A percentile compares a stretch with the other conserved stretches of the same genome.
Evolutionary conservation across 2,888 invertebrate genomes (phyloP).

Genomic region (Eupeodes latifasciatus): DNA sequence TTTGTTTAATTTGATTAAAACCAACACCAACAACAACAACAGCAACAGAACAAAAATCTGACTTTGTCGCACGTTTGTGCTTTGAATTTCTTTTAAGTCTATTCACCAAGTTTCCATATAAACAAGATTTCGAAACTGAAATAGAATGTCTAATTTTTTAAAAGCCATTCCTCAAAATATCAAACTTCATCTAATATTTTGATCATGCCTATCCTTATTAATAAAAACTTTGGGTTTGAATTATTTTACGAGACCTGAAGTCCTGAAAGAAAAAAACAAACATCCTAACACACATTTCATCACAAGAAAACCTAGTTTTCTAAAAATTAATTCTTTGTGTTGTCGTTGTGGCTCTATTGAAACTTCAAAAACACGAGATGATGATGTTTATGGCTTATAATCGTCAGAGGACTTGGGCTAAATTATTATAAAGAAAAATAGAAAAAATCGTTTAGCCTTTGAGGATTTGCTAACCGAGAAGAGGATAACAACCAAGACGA

Average conservation of each 20-base stretch:
- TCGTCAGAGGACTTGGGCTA: constrained; percentile 11
- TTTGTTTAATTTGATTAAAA: constrained; percentile 21
- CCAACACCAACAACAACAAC: neutral
- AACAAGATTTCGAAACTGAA: too few relatives aligned
- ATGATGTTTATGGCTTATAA: constrained; percentile 8
- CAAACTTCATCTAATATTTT: too few relatives aligned
- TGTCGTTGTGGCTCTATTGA: neutral
- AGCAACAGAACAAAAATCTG: neutral
- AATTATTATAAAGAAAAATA: neutral
- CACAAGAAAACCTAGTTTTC: neutral
- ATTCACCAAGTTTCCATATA: too few relatives aligned
- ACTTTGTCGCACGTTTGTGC: neutral
- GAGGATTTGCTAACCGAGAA: neutral
- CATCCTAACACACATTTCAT: neutral
- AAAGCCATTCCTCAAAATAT: too few relatives aligned
- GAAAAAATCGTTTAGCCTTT: constrained; percentile 18
- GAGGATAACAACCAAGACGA: too few relatives aligned
- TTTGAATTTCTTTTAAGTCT: neutral
- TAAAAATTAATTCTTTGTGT: neutral
- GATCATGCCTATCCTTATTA: too few relatives aligned
- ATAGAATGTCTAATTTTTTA: too few relatives aligned
- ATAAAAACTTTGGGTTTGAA: neutral
- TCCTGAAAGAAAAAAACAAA: too few relatives aligned
- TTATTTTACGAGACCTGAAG: neutral
- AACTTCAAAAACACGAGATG: neutral